Conservation (phyloP, 2,113 vertebrate species). For the Euleptes europaea region DNA sequence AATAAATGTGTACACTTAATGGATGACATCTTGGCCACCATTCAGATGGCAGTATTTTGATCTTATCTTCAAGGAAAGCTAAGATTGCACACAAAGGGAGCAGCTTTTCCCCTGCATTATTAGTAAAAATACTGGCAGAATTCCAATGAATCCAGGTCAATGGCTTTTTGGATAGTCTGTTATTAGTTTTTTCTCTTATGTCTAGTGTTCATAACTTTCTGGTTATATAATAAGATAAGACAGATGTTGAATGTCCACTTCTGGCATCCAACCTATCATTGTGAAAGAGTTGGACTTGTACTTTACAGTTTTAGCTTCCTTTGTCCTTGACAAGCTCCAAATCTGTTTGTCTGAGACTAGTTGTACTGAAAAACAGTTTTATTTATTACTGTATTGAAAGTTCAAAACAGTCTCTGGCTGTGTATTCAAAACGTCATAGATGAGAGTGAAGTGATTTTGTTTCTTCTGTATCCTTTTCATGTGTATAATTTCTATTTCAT, state of each 20-base stretch:
- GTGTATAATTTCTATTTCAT: slow-evolving; percentile 4
- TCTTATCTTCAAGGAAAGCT: no score
- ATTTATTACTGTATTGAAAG: slow-evolving; percentile 4
- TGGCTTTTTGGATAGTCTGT: background rate
- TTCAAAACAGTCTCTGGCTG: background rate
- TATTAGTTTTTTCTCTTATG: background rate
- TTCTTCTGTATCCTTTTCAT: background rate
- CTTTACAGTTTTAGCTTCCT: background rate
- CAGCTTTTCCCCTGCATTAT: background rate
- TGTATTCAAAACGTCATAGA: background rate
- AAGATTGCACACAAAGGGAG: no score
- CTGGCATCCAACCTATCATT: background rate
- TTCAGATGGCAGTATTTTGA: no score
- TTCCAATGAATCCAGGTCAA: background rate
- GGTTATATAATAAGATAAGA: background rate
- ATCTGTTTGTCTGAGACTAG: slow-evolving; percentile 1
- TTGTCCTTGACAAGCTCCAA: background rate
- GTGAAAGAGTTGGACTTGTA: background rate
- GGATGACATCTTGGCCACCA: no score
- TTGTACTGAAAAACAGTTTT: background rate
- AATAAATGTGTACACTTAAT: no score
- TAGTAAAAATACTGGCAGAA: background rate
- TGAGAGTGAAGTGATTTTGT: background rate
- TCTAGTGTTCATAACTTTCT: background rate
- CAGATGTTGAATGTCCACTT: slow-evolving; percentile 2